Conservation (phyloP, 2,113 vertebrate species). For the Arothron firmamentum region DNA sequence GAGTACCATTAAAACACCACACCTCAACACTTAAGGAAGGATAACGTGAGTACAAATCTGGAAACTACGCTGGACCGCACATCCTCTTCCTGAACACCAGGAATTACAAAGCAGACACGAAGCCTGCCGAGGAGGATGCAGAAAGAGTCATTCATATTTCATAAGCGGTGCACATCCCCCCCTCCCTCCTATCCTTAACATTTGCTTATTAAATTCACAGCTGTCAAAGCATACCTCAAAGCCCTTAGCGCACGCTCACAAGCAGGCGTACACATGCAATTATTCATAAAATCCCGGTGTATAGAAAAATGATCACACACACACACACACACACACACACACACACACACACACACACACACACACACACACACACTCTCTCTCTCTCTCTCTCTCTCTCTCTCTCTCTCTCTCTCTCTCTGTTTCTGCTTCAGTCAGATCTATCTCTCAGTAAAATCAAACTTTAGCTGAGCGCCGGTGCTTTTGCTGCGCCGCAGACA, state of each 20-base stretch:
- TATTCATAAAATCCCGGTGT: constrained; percentile 38
- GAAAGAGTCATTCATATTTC: constrained; percentile 75
- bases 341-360: background rate
- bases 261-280: constrained; percentile 30
- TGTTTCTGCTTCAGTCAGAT: background rate
- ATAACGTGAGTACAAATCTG: too few relatives aligned
- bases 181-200: constrained; percentile 51
- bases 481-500: constrained; percentile 37
- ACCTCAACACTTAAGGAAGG: too few relatives aligned
- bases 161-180: constrained; percentile 40
- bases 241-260: constrained; percentile 20
- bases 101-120: constrained; percentile 59
- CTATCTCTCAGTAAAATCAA: background rate
- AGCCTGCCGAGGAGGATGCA: constrained; percentile 59
- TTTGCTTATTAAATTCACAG: constrained; percentile 68
- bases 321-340: constrained; percentile 6
- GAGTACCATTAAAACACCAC: too few relatives aligned
- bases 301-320: constrained; percentile 4
- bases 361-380: background rate
- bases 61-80: constrained; percentile 40
- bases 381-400: constrained; percentile 6
- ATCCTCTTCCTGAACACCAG: constrained; percentile 32
- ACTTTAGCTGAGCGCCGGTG: constrained; percentile 15
- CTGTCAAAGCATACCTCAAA: constrained; percentile 70
- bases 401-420: constrained; percentile 3